Base-by-base conservation (phyloP, 1,140 invertebrate genomes). In the Tribolium castaneum region DNA sequence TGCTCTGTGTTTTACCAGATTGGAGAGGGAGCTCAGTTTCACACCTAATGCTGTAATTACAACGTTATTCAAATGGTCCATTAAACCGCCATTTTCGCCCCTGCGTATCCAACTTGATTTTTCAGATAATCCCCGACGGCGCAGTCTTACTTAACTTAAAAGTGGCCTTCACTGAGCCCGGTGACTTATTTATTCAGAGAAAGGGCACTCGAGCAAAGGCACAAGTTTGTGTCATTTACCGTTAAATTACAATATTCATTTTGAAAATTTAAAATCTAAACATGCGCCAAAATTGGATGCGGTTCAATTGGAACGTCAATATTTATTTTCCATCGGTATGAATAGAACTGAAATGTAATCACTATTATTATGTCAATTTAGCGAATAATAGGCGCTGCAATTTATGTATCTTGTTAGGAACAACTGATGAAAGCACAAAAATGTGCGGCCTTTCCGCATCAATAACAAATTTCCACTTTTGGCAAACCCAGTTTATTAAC, bases 1-100 rank as follows among this genome's bases (percentile, higher is more conserved):
- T 66, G 10, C 10, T 35, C 30, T 35, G 59, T 66, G 59, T 66
- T 66, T 66, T 9, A 66, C 59, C 59, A 66, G 5, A 66, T 35
- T 66, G 34, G 9, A 66, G 25, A 66, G 59, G 13, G 59, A 62
- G 30, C 14, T 62, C 9, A 30, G 56, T 62, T 62, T 62, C 56
- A 62, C 56, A 25, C 56, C 13, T 62, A 62, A 62, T 30, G 22
- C 30, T 62, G 10, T 62, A 62, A 62, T 25, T 62, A 62, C 56
- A 30, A 30, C 19, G 19, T 54, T 30, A 62, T 30, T 25, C 22
- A 62, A 30, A 25, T 62, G 56, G 0, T 30, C 22, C 56, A 62
- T 25, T 62, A 30, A 62, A 25, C 16, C 19, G 56, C 19, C 9
- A 25, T 25, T 25, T 62, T 30, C 22, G 13, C 22, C 56, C 25